Base-by-base conservation (phyloP, 1,140 invertebrate genomes). In the Leptoteleia sp. region DNA sequence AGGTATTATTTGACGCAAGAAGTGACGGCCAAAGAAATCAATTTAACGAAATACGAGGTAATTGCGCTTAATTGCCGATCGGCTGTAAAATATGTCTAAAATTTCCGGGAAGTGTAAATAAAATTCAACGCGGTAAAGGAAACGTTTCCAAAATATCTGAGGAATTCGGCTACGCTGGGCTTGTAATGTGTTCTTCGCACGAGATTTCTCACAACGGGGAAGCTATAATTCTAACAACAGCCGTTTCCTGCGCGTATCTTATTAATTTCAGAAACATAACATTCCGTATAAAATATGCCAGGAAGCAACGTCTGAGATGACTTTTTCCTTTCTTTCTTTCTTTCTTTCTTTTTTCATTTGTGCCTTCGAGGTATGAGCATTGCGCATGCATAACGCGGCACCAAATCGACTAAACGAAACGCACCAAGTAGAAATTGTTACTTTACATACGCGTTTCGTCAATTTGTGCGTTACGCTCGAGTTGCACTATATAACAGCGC, bases 401-500 rank as follows among this genome's bases (percentile, higher is more conserved):
- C 47, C 37, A 52, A 65, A 67, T 62, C 55, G 29, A 62, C 54
- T 37, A 42, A 70, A 70, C 57, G 59, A 64, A 64, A 55, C 38
- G 68, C 17, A 35, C 27, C 33, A 76, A 62, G 42, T 35, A 70
- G 48, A 76, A 76, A 68, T 70, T 57, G 73, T 76, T 64, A n/a
- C 50, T 70, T 70, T 76, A 64, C 73, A 57, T 70, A 64, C 59
- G 65, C 35, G 57, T 76, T 76, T 76, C 73, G 73, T 76, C 73
- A 68, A 76, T 70, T 70, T 57, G 65, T 70, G 59, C 73, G 73
- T 76, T 70, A 70, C 73, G 73, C 73, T 76, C 40, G 72, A 82
- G 54, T 81, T 70, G 80, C 80, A 83, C 80, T 73, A 62, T 77
- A 48, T 78, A 79, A 79, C 79, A 78, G 81, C 65, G 70, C 75